Evolutionary conservation across 2,888 invertebrate genomes (phyloP).

Genomic region (Rotaria magnacalcarata): DNA sequence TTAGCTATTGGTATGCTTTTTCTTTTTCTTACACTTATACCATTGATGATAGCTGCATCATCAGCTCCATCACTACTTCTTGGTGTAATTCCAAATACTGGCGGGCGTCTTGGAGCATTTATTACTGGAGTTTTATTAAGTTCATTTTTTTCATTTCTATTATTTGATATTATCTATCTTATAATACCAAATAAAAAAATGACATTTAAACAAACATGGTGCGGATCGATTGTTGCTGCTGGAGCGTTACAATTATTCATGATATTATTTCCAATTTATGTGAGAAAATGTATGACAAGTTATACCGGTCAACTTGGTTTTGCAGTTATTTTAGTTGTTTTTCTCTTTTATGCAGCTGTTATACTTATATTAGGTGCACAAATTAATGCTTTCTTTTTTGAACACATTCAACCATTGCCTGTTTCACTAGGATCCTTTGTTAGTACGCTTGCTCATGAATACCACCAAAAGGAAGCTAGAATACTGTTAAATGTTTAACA

Average conservation of each 20-base stretch:
- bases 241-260: not conserved
- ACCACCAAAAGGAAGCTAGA: not conserved
- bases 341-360: not conserved
- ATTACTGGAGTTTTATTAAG: not conserved
- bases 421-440: not conserved
- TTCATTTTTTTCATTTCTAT: not conserved
- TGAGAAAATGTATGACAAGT: not conserved
- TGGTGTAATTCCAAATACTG: not conserved
- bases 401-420: constrained; percentile 14
- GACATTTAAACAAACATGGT: constrained; percentile 13
- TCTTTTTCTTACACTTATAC: not conserved
- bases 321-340: constrained; percentile 3
- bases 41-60: not conserved
- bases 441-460: not conserved
- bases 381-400: constrained; percentile 34
- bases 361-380: constrained; percentile 34
- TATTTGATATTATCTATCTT: constrained; percentile 21
- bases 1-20: not conserved
- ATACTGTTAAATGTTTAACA: not conserved
- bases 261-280: not conserved
- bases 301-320: constrained; percentile 17
- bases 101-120: not conserved
- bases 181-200: constrained; percentile 6
- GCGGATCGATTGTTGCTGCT: not conserved
- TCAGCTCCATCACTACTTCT: not conserved